These are phyloP conservation scores for Caenorhabditis latens DNA, from an alignment of 1,140 invertebrate genomes.

Conservation along the genomic window DNA sequence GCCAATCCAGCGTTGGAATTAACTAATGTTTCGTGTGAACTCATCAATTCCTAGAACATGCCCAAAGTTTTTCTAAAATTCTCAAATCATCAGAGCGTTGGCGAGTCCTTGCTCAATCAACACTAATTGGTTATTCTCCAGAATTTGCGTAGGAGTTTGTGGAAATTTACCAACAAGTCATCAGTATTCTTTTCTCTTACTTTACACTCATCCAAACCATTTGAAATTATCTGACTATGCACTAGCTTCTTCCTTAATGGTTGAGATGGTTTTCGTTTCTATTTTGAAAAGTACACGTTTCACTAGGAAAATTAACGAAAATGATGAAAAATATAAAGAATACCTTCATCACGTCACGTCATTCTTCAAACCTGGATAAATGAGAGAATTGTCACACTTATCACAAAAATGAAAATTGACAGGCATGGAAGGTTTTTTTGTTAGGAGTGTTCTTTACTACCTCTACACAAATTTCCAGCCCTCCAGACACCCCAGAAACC, in stretches of 20 bases:
- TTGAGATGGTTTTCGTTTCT: no score
- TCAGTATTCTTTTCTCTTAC: neutral
- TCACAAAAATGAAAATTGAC: no score
- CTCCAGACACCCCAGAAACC: no score
- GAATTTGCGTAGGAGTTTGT: slow-evolving; percentile 41
- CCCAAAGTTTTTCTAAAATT: slow-evolving; percentile 58
- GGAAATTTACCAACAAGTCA: slow-evolving; percentile 30
- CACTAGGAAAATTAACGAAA: no score
- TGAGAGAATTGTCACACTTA: no score
- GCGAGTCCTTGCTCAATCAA: slow-evolving; percentile 35
- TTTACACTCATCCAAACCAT: neutral
- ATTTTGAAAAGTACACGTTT: no score
- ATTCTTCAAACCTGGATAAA: no score
- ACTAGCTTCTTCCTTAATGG: neutral
- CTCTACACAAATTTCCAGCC: no score
- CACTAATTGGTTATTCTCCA: neutral
- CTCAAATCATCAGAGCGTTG: slow-evolving; percentile 56
- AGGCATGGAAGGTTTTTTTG: no score
- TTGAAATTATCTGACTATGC: slow-evolving; percentile 38
- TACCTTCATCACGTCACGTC: no score
- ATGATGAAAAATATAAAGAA: no score
- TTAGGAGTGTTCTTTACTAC: no score
- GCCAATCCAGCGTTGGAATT: neutral
- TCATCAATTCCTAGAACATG: slow-evolving; percentile 57
- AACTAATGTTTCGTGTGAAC: neutral